A percentile compares a stretch with the other conserved stretches of the same genome.
phyloP scores from a whole-genome alignment of 2,888 invertebrate species.

The Caenorhabditis sp. region DNA sequence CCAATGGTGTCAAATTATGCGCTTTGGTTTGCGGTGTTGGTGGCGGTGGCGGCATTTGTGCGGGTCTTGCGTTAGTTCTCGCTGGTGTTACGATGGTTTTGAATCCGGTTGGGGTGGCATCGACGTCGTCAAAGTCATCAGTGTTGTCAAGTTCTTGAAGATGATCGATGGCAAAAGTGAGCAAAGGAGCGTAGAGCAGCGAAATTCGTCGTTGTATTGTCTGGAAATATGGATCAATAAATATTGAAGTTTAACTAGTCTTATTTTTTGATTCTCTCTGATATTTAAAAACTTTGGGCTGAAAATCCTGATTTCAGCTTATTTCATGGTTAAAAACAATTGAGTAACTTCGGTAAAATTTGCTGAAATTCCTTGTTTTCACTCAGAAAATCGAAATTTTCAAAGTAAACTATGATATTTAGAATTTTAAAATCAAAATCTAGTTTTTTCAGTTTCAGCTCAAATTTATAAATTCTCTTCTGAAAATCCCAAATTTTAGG shows the following conservation, averaged over 20 bases:
- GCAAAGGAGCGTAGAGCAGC: slow-evolving; percentile 88
- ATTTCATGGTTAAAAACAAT: no score
- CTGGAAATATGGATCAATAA: slow-evolving; percentile 34
- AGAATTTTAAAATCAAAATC: no score
- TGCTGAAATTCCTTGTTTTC: no score
- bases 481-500: no score
- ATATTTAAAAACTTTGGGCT: no score
- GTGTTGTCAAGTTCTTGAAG: slow-evolving; percentile 78
- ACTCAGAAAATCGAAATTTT: no score
- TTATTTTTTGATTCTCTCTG: no score
- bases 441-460: no score
- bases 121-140: slow-evolving; percentile 36
- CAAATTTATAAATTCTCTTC: no score
- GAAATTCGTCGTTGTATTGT: slow-evolving; percentile 78
- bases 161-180: slow-evolving; percentile 87
- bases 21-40: slow-evolving; percentile 3
- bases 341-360: no score
- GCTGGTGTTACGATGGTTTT: slow-evolving; percentile 1
- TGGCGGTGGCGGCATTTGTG: slow-evolving; percentile 33
- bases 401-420: no score
- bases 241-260: background rate
- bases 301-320: no score
- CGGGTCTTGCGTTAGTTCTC: slow-evolving; percentile 17
- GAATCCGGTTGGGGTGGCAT: slow-evolving; percentile 38
- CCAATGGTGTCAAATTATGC: slow-evolving; percentile 43